Conservation (phyloP, 2,797 vertebrate species). For the Zalophus californianus region DNA sequence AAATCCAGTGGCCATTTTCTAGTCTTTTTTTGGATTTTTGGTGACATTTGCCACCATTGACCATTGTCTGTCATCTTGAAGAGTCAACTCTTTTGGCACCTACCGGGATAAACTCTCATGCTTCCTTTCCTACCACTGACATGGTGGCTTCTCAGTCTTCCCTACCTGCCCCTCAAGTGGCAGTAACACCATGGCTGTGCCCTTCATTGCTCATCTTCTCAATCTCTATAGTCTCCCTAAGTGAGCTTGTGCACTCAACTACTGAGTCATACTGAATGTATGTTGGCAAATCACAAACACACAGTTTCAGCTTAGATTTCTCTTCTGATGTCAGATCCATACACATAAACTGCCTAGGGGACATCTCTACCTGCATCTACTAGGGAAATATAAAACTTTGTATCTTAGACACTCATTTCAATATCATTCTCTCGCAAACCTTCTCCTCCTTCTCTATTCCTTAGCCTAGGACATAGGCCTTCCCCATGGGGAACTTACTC, state of each 20-base stretch:
- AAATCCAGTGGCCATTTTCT: neutral
- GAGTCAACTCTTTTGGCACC: neutral
- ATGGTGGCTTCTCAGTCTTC: neutral
- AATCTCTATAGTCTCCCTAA: neutral
- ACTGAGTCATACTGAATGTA: neutral
- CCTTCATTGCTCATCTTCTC: neutral
- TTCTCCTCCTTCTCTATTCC: neutral
- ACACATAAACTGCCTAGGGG: neutral
- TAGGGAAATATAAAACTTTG: neutral
- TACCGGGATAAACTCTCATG: neutral
- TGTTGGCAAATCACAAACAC: neutral
- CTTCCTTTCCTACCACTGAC: neutral
- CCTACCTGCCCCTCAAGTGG: neutral
- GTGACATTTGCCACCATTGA: neutral
- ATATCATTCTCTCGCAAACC: neutral
- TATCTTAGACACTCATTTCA: neutral
- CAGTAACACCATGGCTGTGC: fast-evolving
- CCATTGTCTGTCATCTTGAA: neutral
- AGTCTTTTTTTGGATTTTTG: neutral
- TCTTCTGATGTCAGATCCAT: neutral
- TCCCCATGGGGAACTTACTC: neutral
- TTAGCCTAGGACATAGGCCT: neutral
- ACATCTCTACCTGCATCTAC: neutral
- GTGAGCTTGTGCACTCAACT: fast-evolving
- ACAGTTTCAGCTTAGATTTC: neutral